Evolutionary conservation across 2,888 invertebrate species (phyloP).

Genomic region (Parnassius apollo): DNA sequence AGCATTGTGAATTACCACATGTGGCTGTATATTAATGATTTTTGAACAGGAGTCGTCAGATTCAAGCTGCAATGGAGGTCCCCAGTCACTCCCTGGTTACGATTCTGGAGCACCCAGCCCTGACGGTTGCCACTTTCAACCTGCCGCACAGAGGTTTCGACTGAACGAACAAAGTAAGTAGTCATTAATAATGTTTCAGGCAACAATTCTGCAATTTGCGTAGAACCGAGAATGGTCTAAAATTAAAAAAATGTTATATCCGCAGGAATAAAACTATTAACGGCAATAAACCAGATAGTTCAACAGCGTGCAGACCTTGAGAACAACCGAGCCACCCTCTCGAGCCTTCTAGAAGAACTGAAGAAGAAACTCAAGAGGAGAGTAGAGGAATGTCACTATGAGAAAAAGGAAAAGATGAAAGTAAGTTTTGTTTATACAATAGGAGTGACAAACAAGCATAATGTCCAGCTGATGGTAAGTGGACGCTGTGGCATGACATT

Average conservation of each 20-base stretch:
- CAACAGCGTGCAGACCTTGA: conserved; percentile 71
- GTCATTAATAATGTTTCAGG: neutral
- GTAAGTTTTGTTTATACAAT: conserved; percentile 33
- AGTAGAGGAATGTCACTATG: conserved; percentile 66
- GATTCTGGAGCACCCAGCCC: conserved; percentile 74
- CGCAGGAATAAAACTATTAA: conserved; percentile 70
- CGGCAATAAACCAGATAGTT: conserved; percentile 70
- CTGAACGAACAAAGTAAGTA: conserved; percentile 69
- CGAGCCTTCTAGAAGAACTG: conserved; percentile 66
- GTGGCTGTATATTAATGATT: neutral
- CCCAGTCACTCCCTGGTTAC: conserved; percentile 51
- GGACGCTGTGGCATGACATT: too few species aligned
- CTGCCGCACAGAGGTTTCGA: conserved; percentile 64
- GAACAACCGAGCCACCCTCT: conserved; percentile 58
- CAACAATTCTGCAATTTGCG: neutral
- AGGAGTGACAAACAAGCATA: too few species aligned
- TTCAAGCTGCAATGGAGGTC: conserved; percentile 44
- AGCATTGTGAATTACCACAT: too few species aligned
- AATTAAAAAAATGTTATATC: neutral
- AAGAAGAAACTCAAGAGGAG: conserved; percentile 63
- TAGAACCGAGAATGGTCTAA: too few species aligned
- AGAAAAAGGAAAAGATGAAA: conserved; percentile 70
- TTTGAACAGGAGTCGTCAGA: conserved; percentile 54
- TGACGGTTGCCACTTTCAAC: conserved; percentile 59
- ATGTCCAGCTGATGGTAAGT: too few species aligned